These are phyloP conservation scores for Orientallactaga bullata DNA, from an alignment of 2,113 vertebrate species.

Conservation along the genomic window DNA sequence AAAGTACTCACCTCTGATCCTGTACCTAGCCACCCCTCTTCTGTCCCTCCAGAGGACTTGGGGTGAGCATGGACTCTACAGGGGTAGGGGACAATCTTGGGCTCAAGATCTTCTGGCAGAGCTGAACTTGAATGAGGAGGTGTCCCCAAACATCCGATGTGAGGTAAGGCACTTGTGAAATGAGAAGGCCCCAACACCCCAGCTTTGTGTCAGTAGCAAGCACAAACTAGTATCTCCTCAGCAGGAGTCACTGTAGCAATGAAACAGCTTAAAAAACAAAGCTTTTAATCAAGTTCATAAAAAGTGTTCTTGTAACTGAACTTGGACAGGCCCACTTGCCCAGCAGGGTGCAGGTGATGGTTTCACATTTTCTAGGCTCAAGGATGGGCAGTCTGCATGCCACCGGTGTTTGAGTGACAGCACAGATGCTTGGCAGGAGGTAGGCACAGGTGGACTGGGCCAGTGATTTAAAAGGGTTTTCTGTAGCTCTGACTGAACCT, in stretches of 20 bases:
- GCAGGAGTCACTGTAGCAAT: not conserved
- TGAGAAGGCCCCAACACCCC: too few relatives aligned
- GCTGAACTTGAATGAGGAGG: not conserved
- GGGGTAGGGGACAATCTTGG: not conserved
- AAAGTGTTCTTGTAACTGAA: slow-evolving; percentile 79
- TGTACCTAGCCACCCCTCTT: too few relatives aligned
- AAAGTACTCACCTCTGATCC: too few relatives aligned
- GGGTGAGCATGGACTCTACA: not conserved
- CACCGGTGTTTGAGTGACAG: slow-evolving; percentile 49
- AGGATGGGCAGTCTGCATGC: slow-evolving; percentile 60
- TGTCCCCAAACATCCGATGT: too few relatives aligned
- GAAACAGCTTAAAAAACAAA: slow-evolving; percentile 47
- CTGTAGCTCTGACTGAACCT: slow-evolving; percentile 40
- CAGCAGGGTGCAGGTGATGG: slow-evolving; percentile 71
- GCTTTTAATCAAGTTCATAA: slow-evolving; percentile 74
- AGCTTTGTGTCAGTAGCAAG: not conserved
- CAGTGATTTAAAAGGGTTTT: not conserved
- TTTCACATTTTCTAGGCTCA: slow-evolving; percentile 84
- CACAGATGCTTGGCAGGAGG: slow-evolving; percentile 50
- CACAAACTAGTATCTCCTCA: not conserved
- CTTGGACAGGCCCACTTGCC: slow-evolving; percentile 55
- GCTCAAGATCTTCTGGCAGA: not conserved
- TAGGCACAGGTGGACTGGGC: slow-evolving; percentile 41
- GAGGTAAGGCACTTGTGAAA: not conserved
- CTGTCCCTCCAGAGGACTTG: too few relatives aligned